Conservation (phyloP, 2,888 invertebrate species). For the Hermodice carunculata region DNA sequence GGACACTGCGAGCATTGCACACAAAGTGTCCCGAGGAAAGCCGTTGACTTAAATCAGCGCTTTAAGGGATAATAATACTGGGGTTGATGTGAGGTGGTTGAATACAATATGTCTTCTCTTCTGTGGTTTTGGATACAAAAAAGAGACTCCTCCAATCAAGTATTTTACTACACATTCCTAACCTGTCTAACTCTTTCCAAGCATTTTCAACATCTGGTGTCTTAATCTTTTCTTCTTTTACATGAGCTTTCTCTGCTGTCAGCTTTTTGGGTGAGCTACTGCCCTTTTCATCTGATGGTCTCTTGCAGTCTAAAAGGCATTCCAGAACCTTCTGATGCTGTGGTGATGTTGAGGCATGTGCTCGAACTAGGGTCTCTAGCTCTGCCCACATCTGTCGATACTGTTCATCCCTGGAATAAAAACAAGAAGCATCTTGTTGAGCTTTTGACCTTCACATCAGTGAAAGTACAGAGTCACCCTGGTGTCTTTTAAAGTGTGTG, state of each 20-base stretch:
- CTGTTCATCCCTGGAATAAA: slow-evolving; percentile 80
- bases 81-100: no score
- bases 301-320: slow-evolving; percentile 81
- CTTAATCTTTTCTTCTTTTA: slow-evolving; percentile 66
- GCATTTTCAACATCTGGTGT: slow-evolving; percentile 50
- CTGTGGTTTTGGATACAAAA: no score
- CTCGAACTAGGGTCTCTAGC: slow-evolving; percentile 84
- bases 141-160: no score
- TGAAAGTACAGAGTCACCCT: no score
- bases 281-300: slow-evolving; percentile 73
- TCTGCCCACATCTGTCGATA: slow-evolving; percentile 93
- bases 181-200: slow-evolving; percentile 66
- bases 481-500: no score
- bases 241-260: slow-evolving; percentile 30
- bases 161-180: no score
- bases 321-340: slow-evolving; percentile 75
- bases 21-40: no score
- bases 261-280: slow-evolving; percentile 4
- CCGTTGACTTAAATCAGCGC: no score
- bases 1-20: no score
- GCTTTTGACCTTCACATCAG: no score
- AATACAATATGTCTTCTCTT: no score
- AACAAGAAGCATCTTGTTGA: background rate
- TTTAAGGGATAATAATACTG: no score
- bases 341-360: slow-evolving; percentile 80